Evolutionary conservation across 2,113 vertebrate species (phyloP), one percentile per base, ranked within the genome.

Genomic region (Marmota flaviventris): DNA sequence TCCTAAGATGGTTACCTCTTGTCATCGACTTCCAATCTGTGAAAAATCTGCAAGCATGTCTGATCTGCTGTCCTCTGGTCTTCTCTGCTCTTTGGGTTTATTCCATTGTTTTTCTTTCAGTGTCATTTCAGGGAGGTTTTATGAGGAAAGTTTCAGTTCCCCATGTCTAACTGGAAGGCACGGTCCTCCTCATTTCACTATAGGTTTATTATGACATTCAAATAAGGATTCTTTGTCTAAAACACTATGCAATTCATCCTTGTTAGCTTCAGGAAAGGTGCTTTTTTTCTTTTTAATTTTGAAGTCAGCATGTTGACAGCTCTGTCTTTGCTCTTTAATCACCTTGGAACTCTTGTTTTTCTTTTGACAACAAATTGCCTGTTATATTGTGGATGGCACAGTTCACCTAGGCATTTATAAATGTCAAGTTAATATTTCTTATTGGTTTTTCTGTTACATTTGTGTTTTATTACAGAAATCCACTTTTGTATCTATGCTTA

Each of bases 261-360:
- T 89, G 24, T 89, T 70, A 63, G 5, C 34, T 84, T 88, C 48
- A 75, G 84, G 37, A 91, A 82, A 70, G 61, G 53, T 69, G 48
- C 1, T 67, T 91, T 93, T 82, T 94, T 37, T 61, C 58, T 61
- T 61, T 69, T 34, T 34, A 69, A 69, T 17, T 67, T 39, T 76
- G 42, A 14, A 93, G 58, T 34, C 29, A 63, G 32, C 5, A 12
- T 51, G 10, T 76, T 88, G 95, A 85, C 85, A 88, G 67, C 37
- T 70, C 81, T 94, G 22, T 78, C 72, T 97, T 92, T 67, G 32
- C 67, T 95, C 81, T 93, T 13, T 81, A 53, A 42, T 91, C 27
- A 67, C 58, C 58, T 61, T 94, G 82, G 75, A 58, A 77, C 29
- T 85, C 61, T 48, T 89, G 91, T 85, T 69, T 77, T 94, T 88